Evolutionary conservation across 2,113 vertebrate species (phyloP), one percentile per base, ranked within the genome.

Genomic region (Chamaetylas fuelleborni): DNA sequence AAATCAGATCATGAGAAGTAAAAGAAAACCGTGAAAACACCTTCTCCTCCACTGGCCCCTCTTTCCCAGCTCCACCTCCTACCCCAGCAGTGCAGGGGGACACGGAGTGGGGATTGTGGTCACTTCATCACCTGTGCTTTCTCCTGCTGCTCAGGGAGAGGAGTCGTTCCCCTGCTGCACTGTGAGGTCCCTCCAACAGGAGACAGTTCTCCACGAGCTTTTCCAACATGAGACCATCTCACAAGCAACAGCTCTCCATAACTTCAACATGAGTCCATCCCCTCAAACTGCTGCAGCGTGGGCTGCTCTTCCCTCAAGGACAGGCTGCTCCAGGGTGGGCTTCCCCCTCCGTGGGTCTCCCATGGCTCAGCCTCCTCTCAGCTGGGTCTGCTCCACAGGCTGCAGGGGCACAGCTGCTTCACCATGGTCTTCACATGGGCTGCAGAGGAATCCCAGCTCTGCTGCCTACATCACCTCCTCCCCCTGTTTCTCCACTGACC

Each of bases 51-150:
- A 45, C 11, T 0, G 0, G 2, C 19, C 8, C 26, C 38, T 28
- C 22, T 5, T 28, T 69, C 47, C 47, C 45, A 60, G 12, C 33
- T 43, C 33, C 26, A 19, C 33, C 14, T 43, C 62, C 61, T 26
- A 26, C 43, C 31, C 17, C 61, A 50, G 61, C 1, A 1, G 53
- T 0, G 0, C 50, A 26, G 45, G 12, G 34, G 28, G 26, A 33
- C 36, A 26, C 13, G 16, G 53, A 51, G 14, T 26, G 31, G 62
- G 31, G 26, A 11, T 22, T 31, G 9, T 36, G 26, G 36, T 43
- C 62, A 19, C 33, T 26, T 12, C 33, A 60, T 60, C 62, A 36
- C 62, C 72, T 60, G 33, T 36, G 45, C 26, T 12, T 69, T 26
- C 45, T 67, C 45, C 72, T 2, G 5, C 53, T 67, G 62, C 62